phyloP scores from a whole-genome alignment of 1,140 invertebrate genomes.

The Paraescarpia echinospica region DNA sequence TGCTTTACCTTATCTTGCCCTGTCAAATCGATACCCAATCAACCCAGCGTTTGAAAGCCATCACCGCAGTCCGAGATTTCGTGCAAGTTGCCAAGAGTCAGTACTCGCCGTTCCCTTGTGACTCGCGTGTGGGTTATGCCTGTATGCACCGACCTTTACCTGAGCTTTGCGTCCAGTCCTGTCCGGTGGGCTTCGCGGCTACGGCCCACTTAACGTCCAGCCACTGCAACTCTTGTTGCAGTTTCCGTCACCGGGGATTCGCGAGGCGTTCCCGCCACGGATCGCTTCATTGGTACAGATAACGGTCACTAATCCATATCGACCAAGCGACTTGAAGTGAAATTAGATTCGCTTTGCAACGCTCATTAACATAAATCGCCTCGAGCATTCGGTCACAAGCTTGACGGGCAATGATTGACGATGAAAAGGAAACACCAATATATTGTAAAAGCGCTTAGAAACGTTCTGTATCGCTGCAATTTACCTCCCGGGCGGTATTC shows the following conservation, averaged over 20 bases:
- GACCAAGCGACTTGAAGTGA: background rate
- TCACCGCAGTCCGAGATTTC: background rate
- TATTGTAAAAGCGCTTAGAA: background rate
- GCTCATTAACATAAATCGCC: background rate
- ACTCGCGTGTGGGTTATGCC: background rate
- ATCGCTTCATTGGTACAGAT: background rate
- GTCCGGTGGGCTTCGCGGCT: background rate
- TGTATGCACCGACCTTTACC: background rate
- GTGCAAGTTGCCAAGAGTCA: background rate
- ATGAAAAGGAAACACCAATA: slow-evolving; percentile 1
- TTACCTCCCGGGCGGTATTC: background rate
- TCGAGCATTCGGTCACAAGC: background rate
- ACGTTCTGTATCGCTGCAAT: background rate
- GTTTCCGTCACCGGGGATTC: background rate
- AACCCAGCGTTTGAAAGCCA: background rate
- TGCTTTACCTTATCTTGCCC: background rate
- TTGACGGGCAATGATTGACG: background rate
- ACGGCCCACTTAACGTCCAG: background rate
- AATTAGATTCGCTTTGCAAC: background rate
- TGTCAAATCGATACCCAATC: background rate
- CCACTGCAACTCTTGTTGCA: background rate
- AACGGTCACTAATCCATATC: background rate
- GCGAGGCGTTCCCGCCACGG: background rate
- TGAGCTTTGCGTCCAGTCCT: background rate
- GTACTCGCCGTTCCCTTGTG: background rate